phyloP scores from a whole-genome alignment of 1,140 invertebrate genomes.

The Brachionus sp. region DNA sequence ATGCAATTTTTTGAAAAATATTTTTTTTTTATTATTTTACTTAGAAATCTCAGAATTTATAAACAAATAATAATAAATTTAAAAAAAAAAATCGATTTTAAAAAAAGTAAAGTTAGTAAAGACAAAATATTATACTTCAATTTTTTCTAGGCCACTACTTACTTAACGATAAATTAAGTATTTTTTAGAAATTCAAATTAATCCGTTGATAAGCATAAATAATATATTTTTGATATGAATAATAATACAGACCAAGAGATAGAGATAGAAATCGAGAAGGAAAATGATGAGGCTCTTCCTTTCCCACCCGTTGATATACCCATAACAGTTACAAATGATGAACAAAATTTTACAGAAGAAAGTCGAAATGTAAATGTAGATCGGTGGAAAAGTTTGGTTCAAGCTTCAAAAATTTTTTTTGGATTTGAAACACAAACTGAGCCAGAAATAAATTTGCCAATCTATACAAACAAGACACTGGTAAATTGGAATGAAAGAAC shows the following conservation, averaged over 20 bases:
- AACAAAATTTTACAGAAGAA: neutral
- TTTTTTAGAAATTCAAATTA: neutral
- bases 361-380: neutral
- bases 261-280: constrained; percentile 12
- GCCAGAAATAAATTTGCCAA: neutral
- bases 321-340: neutral
- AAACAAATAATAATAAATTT: no score
- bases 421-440: neutral
- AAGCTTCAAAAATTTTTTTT: neutral
- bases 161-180: neutral
- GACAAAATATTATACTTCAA: neutral
- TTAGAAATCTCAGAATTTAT: no score
- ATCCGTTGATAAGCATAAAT: constrained; percentile 13
- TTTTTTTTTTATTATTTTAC: no score
- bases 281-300: neutral
- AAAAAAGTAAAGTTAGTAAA: neutral
- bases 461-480: constrained; percentile 13
- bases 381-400: neutral
- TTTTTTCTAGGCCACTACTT: neutral
- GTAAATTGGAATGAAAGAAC: constrained; percentile 41
- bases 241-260: neutral
- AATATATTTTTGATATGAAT: neutral
- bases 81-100: neutral
- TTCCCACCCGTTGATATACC: neutral
- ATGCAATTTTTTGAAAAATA: no score